Evolutionary conservation across 2,888 invertebrate species (phyloP), one percentile per base, ranked within the genome.

Genomic region (Lasioglossum marginatum): DNA sequence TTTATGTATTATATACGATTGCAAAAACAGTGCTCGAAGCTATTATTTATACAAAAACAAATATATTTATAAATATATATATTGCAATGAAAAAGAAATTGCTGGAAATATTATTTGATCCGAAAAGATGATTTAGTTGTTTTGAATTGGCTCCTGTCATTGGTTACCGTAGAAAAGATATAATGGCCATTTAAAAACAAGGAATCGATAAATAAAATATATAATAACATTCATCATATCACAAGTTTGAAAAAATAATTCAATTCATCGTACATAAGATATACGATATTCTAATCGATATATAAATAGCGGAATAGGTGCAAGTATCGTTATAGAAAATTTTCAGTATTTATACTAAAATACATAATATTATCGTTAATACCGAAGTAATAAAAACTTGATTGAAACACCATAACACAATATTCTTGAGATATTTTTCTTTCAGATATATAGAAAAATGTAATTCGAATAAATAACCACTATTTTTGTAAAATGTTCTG

Each of bases 141-240:
- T 68, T 75, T 74, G 23, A 27, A 83, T 60, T 37, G 27, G 71
- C 5, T 14, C 45, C 14, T 75, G 48, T 60, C 19, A 81, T 75
- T 75, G 57, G 48, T 16, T 52, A 43, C 43, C 40, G 23, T 27
- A 34, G 0, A n/a, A 27, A 27, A 23, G 31, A 48, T 63, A 16
- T 0, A 27, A 48, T 23, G 12, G 43, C 27, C 4, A 63, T 48
- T 31, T 2, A 37, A 16, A 60, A 34, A 57, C 23, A 2, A 70
- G 34, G 27, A 48, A 81, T 31, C 6, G 27, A 48, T 48, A 23
- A 27, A 40, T n/a, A 23, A 12, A 72, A 16, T 72, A 27, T 60
- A 27, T 40, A 40, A 66, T 40, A 16, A n/a, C 10, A 48, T 34
- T 3, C 8, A 66, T 2, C 1, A 19, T 10, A 66, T 10, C 4